Base-by-base conservation (phyloP, 2,888 invertebrate species). In the Ecdyonurus torrentis region DNA sequence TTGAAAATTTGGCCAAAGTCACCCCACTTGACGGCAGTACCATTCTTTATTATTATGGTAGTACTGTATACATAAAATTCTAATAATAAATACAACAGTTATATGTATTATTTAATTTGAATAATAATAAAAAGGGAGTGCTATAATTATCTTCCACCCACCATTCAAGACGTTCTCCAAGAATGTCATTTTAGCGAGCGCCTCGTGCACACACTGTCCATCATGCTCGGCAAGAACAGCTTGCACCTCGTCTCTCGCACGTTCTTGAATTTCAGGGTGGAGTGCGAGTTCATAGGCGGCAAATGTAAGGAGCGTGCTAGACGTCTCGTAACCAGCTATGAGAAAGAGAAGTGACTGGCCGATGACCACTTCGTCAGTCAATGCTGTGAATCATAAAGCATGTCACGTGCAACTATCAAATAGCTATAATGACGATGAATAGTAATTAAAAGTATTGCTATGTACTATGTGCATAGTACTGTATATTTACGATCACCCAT, bases 311-410 rank as follows among this genome's bases (percentile, higher is more conserved):
- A 81, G 69, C 0, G 80, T 80, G 61, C 82, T 79, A 0, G 82
- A 81, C 0, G 83, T 83, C 69, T 83, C 83, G 68, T 79, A 83
- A 0, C 83, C 83, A 61, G 81, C 83, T 61, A 81, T 71, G 1
- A 83, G 77, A 71, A 83, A 83, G 1, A 83, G 70, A 37, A 83
- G 72, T 7, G 79, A 77, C 70, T 84, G 82, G 0, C 81, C 81
- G 65, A 80, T 77, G 23, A 81, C 76, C 1, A 79, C 78, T 63
- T 78, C 78, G 61, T 80, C 79, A 61, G 78, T 79, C 67, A 81
- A 69, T 66, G 75, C 79, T 79, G 69, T 50, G 72, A 73, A 62
- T n/a, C n/a, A n/a, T n/a, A n/a, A n/a, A n/a, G n/a, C n/a, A n/a
- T n/a, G n/a, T n/a, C n/a, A n/a, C n/a, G n/a, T n/a, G n/a, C n/a